Evolutionary conservation across 2,113 vertebrate species (phyloP).

Genomic region (Chunga burmeisteri): DNA sequence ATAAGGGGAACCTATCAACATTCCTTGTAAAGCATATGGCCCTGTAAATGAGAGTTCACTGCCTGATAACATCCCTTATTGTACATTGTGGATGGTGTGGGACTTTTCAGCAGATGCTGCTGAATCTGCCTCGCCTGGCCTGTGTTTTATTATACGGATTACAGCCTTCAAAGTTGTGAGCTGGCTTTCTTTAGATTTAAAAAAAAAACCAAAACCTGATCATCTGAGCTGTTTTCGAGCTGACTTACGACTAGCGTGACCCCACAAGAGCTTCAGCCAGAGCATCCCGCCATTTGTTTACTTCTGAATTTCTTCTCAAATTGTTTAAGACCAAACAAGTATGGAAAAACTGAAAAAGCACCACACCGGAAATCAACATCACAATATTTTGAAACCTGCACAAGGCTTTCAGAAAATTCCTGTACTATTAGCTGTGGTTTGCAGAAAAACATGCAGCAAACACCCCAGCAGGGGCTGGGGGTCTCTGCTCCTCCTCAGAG

Average conservation of each 20-base stretch:
- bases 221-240: neutral
- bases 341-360: neutral
- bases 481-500: neutral
- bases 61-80: constrained; percentile 30
- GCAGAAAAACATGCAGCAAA: neutral
- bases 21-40: constrained; percentile 52
- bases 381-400: neutral
- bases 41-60: constrained; percentile 41
- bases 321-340: neutral
- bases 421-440: neutral
- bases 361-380: neutral
- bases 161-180: constrained; percentile 6
- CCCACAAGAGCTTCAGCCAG: neutral
- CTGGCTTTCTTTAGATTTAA: neutral
- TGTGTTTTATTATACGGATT: constrained; percentile 26
- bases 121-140: neutral
- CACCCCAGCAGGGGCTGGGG: neutral
- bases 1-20: constrained; percentile 49
- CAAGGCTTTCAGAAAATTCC: neutral
- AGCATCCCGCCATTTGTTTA: constrained; percentile 10
- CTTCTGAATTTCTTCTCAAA: neutral
- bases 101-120: constrained; percentile 30
- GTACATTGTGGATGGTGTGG: neutral
- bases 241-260: rapidly evolving
- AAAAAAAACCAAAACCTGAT: neutral